Base-by-base conservation (phyloP, 2,888 invertebrate species). In the Xestoiulus laeticollis region DNA sequence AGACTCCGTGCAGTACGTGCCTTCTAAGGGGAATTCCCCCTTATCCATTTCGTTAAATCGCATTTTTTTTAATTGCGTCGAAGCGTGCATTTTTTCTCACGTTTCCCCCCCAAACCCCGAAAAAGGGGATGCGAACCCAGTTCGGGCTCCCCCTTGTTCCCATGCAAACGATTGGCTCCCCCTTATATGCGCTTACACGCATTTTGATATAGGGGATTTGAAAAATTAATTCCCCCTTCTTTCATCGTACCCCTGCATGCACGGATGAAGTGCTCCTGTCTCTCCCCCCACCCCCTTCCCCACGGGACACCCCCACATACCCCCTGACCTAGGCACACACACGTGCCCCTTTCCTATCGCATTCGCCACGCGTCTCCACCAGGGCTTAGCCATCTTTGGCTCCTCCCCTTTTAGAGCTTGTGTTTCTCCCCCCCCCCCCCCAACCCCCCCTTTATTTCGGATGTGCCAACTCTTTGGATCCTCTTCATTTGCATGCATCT, bases 1-100 rank as follows among this genome's bases (percentile, higher is more conserved):
- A 6, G n/a, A n/a, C 14, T 2, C 48, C 53, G 38, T 19, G 19
- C 6, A 19, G n/a, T 59, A n/a, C 22, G 53, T n/a, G 19, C 53
- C 6, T 59, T 59, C 53, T 59, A 59, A 59, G 53, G 53, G 53
- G 53, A n/a, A 59, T 59, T 59, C 53, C 53, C 38, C 53, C 53
- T 59, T 59, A 59, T 59, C 53, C 53, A 59, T 59, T 59, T 59
- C 53, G 53, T 59, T 59, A 59, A 59, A 59, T 59, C 53, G 53
- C 53, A 59, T 59, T 59, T 59, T 59, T 38, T 59, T 59, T 59
- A 59, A 59, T 59, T 59, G 53, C 53, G 19, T 59, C 53, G 53
- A 59, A 59, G 53, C 53, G 53, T 59, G 53, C 53, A 59, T 59
- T 59, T 59, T 59, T 59, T 59, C 53, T 59, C 53, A 59, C 53